Percentiles rank a stretch among this genome's conserved stretches.
phyloP scores from a whole-genome alignment of 2,113 vertebrate genomes.

The Cynocephalus volans region DNA sequence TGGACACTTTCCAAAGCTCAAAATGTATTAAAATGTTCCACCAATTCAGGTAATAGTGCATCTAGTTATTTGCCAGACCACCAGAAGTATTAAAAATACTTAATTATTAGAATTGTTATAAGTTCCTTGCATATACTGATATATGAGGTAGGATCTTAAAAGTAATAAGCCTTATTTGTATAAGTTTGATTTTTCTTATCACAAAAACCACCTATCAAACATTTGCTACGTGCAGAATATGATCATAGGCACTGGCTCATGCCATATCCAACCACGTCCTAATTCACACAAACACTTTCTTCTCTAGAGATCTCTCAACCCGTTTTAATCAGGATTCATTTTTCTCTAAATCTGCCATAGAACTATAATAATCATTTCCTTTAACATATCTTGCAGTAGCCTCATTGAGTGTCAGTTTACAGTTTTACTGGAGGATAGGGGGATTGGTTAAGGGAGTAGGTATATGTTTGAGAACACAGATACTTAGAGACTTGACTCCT shows the following conservation, averaged over 20 bases:
- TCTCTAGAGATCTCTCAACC: neutral
- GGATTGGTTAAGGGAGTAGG: neutral
- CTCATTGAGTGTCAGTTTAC: neutral
- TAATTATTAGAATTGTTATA: neutral
- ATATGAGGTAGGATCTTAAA: neutral
- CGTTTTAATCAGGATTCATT: neutral
- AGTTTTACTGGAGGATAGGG: neutral
- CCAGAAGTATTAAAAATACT: neutral
- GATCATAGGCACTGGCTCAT: neutral
- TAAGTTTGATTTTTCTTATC: conserved; percentile 10
- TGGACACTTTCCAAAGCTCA: neutral
- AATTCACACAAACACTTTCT: neutral
- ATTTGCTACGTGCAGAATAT: neutral
- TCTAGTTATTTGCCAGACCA: neutral
- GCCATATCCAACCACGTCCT: neutral
- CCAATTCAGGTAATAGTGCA: neutral
- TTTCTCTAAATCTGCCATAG: neutral
- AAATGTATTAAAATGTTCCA: neutral
- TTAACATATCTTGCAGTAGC: neutral
- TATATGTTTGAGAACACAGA: neutral
- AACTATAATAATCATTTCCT: neutral
- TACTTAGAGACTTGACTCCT: neutral
- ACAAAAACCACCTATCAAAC: neutral
- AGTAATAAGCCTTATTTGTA: neutral
- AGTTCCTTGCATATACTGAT: neutral